Base-by-base conservation (phyloP, 2,113 vertebrate species). In the Scatophagus argus region DNA sequence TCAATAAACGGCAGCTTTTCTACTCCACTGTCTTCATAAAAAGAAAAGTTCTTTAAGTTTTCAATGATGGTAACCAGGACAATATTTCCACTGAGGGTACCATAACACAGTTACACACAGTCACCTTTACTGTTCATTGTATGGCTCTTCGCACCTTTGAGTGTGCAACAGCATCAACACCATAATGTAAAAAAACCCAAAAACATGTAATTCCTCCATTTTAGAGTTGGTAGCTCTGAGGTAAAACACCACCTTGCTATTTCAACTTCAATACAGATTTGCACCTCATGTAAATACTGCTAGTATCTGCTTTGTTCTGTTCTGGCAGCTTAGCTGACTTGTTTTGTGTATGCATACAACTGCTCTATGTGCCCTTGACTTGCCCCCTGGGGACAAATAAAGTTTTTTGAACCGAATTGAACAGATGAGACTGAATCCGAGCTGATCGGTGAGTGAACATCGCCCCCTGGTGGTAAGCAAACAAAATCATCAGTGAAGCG, bases 391-490 rank as follows among this genome's bases (percentile, higher is more conserved):
- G n/a, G n/a, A n/a, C n/a, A n/a, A n/a, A n/a, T n/a, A n/a, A n/a
- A n/a, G n/a, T n/a, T n/a, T n/a, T n/a, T n/a, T n/a, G n/a, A n/a
- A n/a, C n/a, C n/a, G n/a, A n/a, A n/a, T n/a, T n/a, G n/a, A n/a
- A n/a, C 0, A 7, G 27, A 14, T 14, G 1, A 2, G 9, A 43
- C 3, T 43, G 12, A 8, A n/a, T n/a, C n/a, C n/a, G n/a, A 25
- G 21, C 23, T n/a, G 13, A 83, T 86, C n/a, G 49, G 29, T 85
- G 51, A 49, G 74, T 36, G 21, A 75, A 84, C 69, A 82, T 21
- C 72, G 1, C 92, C 90, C 85, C 60, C 93, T 91, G 51, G 83
- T 92, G 93, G 85, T 39, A 12, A 17, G 2, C 25, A 23, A 31
- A 6, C 1, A 1, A 34, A 68, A 21, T 27, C 11, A 16, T 46